Evolutionary conservation across 2,888 invertebrate species (phyloP).

Genomic region (Perizoma flavofasciatum): DNA sequence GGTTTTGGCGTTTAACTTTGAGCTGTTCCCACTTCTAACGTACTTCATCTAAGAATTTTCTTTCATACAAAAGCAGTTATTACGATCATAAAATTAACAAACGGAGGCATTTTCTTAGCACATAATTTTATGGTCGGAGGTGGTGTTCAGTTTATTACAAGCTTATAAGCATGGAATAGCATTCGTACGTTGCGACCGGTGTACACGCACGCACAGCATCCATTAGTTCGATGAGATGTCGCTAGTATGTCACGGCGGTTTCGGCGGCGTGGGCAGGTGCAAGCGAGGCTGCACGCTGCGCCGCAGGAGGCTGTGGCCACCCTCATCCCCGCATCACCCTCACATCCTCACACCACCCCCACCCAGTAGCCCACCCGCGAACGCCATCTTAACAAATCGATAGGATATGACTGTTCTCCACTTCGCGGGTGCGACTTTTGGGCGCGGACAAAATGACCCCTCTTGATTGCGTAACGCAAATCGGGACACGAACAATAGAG

Average conservation of each 20-base stretch:
- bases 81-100: constrained; percentile 13
- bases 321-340: constrained; percentile 59
- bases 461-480: constrained; percentile 71
- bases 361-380: constrained; percentile 61
- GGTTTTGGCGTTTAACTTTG: constrained; percentile 4
- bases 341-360: constrained; percentile 50
- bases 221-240: constrained; percentile 52
- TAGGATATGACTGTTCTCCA: constrained; percentile 85
- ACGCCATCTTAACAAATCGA: constrained; percentile 85
- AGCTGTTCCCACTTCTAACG: not conserved
- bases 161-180: not conserved
- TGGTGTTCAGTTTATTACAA: not conserved
- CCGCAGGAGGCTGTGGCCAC: constrained; percentile 73
- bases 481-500: constrained; percentile 53
- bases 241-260: constrained; percentile 68
- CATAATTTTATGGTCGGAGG: not conserved
- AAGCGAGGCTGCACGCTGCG: constrained; percentile 78
- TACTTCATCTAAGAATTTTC: too few relatives aligned
- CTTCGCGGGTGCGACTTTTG: constrained; percentile 80
- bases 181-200: constrained; percentile 18
- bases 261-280: constrained; percentile 72
- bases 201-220: constrained; percentile 27
- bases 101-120: not conserved
- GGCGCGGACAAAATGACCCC: constrained; percentile 80
- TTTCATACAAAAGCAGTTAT: not conserved